Evolutionary conservation across 2,113 vertebrate genomes (phyloP).

Genomic region (Dissostichus mawsoni): DNA sequence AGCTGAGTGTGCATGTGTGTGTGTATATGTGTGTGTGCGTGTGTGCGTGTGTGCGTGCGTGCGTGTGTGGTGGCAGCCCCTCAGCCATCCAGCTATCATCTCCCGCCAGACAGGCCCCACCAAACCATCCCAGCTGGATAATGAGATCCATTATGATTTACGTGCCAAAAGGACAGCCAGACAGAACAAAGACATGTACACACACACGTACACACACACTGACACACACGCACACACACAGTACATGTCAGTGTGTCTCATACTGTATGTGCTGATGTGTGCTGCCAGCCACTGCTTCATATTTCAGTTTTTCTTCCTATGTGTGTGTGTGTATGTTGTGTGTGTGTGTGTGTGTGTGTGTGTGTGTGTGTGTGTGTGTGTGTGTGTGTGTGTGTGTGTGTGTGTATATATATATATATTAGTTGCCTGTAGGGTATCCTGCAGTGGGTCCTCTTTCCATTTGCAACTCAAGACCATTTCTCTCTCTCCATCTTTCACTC

Average conservation of each 20-base stretch:
- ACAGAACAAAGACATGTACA: slow-evolving; percentile 76
- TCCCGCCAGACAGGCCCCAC: slow-evolving; percentile 80
- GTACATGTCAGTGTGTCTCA: slow-evolving; percentile 59
- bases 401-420: slow-evolving; percentile 8
- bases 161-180: slow-evolving; percentile 76
- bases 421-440: slow-evolving; percentile 59
- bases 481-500: slow-evolving; percentile 14
- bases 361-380: slow-evolving; percentile 46
- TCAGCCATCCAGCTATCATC: slow-evolving; percentile 80
- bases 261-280: slow-evolving; percentile 64
- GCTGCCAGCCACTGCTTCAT: slow-evolving; percentile 68
- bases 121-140: slow-evolving; percentile 80
- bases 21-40: slow-evolving; percentile 24
- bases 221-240: slow-evolving; percentile 20
- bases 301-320: slow-evolving; percentile 51
- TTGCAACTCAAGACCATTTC: slow-evolving; percentile 57
- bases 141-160: slow-evolving; percentile 83
- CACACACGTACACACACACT: slow-evolving; percentile 52
- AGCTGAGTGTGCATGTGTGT: slow-evolving; percentile 21
- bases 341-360: slow-evolving; percentile 25
- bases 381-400: slow-evolving; percentile 21
- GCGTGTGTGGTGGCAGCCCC: slow-evolving; percentile 54
- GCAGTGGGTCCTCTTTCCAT: slow-evolving; percentile 52
- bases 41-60: slow-evolving; percentile 43
- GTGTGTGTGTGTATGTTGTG: background rate